phyloP scores from a whole-genome alignment of 2,888 invertebrate species.

The Parascotia fuliginaria region DNA sequence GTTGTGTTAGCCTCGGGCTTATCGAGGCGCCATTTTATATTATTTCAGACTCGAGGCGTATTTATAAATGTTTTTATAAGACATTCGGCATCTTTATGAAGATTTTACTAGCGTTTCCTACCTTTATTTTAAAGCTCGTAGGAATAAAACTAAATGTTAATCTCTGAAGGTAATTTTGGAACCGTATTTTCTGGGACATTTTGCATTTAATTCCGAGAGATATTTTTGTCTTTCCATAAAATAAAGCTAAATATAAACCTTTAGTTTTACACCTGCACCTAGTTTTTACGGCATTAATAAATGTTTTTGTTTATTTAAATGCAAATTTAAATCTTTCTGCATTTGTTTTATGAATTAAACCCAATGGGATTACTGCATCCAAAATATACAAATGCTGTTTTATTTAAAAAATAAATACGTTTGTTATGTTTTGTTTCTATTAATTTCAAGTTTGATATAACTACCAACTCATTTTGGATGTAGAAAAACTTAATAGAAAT shows the following conservation, averaged over 20 bases:
- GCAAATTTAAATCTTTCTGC: neutral
- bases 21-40: neutral
- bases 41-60: neutral
- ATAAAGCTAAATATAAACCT: neutral
- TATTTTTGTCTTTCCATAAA: neutral
- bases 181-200: conserved; percentile 4
- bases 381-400: too few species aligned
- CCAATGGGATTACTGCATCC: too few species aligned
- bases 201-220: neutral
- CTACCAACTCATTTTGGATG: too few species aligned
- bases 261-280: neutral
- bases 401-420: too few species aligned
- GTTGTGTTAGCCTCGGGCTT: neutral
- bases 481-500: too few species aligned
- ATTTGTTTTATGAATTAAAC: neutral
- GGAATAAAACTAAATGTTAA: conserved; percentile 11
- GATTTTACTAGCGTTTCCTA: conserved; percentile 13
- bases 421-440: too few species aligned
- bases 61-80: neutral
- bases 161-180: neutral
- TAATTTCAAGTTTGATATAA: too few species aligned
- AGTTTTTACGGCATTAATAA: neutral
- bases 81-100: conserved; percentile 2
- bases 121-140: conserved; percentile 9
- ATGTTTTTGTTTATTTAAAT: neutral